Conservation (phyloP, 2,113 vertebrate species). For the Casuarius casuarius region DNA sequence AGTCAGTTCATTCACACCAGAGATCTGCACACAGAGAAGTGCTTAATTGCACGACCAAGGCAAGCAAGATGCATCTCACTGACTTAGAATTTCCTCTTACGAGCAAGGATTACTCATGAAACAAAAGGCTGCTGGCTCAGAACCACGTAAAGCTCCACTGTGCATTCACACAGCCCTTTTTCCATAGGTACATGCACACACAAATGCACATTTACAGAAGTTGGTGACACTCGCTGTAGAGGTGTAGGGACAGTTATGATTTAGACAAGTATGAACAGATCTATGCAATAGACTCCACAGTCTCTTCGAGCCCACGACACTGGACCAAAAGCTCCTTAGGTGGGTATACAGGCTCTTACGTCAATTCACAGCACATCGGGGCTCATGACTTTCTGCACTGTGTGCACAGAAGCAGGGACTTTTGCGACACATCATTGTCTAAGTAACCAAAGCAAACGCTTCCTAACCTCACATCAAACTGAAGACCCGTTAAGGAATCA, state of each 20-base stretch:
- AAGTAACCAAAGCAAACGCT: not conserved
- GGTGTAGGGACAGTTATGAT: not conserved
- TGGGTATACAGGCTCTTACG: not conserved
- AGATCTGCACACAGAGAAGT: not conserved
- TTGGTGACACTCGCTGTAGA: not conserved
- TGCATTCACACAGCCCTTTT: not conserved
- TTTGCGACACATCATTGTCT: not conserved
- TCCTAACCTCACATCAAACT: not conserved
- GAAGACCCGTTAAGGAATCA: not conserved
- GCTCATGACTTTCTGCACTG: not conserved
- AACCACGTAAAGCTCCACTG: not conserved
- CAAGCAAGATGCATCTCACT: not conserved
- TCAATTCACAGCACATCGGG: not conserved
- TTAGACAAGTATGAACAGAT: not conserved
- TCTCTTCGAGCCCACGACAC: not conserved
- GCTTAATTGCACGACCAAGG: not conserved
- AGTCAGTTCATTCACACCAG: too few relatives aligned
- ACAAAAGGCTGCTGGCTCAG: not conserved
- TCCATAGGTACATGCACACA: rapidly evolving
- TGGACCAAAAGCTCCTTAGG: not conserved
- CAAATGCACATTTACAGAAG: not conserved
- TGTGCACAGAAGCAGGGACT: not conserved
- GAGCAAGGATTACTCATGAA: not conserved
- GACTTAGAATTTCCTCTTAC: not conserved
- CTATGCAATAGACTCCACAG: not conserved